A percentile compares a stretch with the other conserved stretches of the same genome.
phyloP scores from a whole-genome alignment of 2,797 vertebrate genomes.

The Anguilla marmorata region DNA sequence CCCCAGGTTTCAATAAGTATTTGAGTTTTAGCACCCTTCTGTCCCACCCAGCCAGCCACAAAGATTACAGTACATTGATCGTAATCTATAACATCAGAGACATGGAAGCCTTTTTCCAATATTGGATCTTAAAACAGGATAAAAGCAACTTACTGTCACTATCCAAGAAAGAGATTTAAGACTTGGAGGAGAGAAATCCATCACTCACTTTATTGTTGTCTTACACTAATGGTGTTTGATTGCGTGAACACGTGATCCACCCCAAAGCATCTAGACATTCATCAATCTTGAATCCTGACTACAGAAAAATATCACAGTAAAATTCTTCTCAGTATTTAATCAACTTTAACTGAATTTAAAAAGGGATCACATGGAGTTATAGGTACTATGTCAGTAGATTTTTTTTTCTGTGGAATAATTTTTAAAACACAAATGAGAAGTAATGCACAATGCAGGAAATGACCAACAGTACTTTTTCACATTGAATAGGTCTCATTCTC shows the following conservation, averaged over 20 bases:
- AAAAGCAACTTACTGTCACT: slow-evolving; percentile 58
- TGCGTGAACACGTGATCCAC: background rate
- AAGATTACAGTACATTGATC: slow-evolving; percentile 59
- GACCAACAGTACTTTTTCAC: background rate
- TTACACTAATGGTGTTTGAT: slow-evolving; percentile 20
- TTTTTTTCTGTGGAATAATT: background rate
- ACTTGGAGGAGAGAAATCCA: slow-evolving; percentile 1
- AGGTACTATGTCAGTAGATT: background rate
- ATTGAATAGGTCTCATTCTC: background rate
- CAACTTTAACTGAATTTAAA: background rate
- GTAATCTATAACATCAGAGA: slow-evolving; percentile 69
- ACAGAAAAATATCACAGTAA: background rate
- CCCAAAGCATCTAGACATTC: background rate
- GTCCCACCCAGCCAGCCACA: slow-evolving; percentile 57
- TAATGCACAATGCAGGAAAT: background rate
- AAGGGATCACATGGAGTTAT: background rate
- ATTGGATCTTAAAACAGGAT: slow-evolving; percentile 73
- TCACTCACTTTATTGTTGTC: background rate
- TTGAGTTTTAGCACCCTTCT: slow-evolving; percentile 53
- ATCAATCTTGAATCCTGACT: background rate
- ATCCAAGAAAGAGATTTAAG: slow-evolving; percentile 46
- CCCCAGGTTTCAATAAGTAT: slow-evolving; percentile 56
- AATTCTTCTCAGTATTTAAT: background rate
- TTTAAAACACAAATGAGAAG: background rate
- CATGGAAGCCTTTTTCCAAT: slow-evolving; percentile 68